Conservation (phyloP, 2,888 invertebrate genomes). For the Corbicula japonica region DNA sequence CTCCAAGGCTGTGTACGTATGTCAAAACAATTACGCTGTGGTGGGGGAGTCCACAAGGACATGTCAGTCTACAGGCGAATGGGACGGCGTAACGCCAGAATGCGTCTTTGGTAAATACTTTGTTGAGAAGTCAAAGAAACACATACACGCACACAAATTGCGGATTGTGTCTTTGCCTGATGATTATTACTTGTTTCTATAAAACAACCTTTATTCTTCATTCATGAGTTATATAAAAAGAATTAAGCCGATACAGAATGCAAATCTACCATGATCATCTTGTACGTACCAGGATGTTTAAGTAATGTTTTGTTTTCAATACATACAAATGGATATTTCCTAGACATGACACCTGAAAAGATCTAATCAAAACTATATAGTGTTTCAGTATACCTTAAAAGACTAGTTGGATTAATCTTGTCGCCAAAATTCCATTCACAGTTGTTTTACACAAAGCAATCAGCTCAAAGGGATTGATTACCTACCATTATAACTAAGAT, state of each 20-base stretch:
- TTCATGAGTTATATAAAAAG: neutral
- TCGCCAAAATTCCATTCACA: too few species aligned
- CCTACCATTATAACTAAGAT: too few species aligned
- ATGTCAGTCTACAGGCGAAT: constrained; percentile 52
- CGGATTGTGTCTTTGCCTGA: neutral
- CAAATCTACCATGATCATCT: neutral
- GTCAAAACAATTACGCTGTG: constrained; percentile 56
- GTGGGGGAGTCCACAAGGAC: constrained; percentile 46
- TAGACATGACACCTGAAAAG: too few species aligned
- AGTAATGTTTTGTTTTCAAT: too few species aligned
- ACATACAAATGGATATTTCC: too few species aligned
- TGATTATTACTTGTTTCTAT: neutral
- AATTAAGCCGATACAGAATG: neutral
- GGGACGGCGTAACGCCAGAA: constrained; percentile 50
- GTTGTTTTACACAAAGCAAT: too few species aligned
- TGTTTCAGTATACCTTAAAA: too few species aligned
- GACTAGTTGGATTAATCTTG: too few species aligned
- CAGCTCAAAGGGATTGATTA: too few species aligned
- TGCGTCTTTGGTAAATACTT: constrained; percentile 55
- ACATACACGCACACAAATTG: too few species aligned
- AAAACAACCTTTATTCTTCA: neutral
- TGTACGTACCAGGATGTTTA: neutral
- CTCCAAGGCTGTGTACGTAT: constrained; percentile 55
- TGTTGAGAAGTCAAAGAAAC: too few species aligned
- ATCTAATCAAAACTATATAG: too few species aligned